Evolutionary conservation across 2,888 invertebrate genomes (phyloP).

Genomic region (Cactoblastis cactorum): DNA sequence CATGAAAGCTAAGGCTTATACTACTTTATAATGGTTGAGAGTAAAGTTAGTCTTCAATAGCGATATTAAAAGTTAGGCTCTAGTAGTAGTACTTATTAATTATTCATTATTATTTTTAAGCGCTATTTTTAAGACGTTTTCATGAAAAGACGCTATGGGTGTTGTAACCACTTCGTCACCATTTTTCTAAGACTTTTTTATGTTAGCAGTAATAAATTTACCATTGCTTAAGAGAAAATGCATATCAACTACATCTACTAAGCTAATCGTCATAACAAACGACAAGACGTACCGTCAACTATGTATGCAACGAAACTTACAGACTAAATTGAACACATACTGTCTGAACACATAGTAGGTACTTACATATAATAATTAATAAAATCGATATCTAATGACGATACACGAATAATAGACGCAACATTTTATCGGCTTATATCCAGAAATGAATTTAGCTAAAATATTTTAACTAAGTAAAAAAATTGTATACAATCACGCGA

Average conservation of each 20-base stretch:
- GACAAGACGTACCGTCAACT: conserved; percentile 14
- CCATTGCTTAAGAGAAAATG: background rate
- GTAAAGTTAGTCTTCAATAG: too few species aligned
- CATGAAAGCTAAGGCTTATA: conserved; percentile 17
- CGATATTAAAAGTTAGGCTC: too few species aligned
- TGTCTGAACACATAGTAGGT: conserved; percentile 59
- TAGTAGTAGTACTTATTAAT: background rate
- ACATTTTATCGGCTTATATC: conserved; percentile 38
- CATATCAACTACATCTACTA: conserved; percentile 16
- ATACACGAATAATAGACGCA: conserved; percentile 40
- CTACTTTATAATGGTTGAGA: background rate
- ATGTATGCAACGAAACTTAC: conserved; percentile 39
- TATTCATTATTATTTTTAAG: background rate
- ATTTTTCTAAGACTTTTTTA: background rate
- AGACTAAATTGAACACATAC: conserved; percentile 62
- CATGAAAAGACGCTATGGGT: background rate
- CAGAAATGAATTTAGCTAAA: conserved; percentile 59
- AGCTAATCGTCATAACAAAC: conserved; percentile 19
- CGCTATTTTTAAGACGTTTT: background rate
- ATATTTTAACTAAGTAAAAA: conserved; percentile 66
- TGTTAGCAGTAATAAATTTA: background rate
- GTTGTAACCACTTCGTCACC: background rate
- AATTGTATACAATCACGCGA: conserved; percentile 47
- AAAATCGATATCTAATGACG: conserved; percentile 30
- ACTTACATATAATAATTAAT: conserved; percentile 33